Conservation (phyloP, 2,888 invertebrate species). For the Agrochola litura region DNA sequence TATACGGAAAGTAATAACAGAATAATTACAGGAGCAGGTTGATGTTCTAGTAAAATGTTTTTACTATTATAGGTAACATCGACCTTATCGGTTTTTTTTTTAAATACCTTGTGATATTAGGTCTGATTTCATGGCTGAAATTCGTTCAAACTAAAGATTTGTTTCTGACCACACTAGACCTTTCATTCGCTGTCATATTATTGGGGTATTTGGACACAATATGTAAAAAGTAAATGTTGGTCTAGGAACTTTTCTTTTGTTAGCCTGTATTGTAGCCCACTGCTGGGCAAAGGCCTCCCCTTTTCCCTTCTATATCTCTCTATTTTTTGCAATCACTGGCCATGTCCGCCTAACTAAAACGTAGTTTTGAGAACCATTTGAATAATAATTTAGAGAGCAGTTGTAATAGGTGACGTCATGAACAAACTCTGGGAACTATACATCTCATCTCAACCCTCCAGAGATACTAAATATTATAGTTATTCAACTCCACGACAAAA, state of each 20-base stretch:
- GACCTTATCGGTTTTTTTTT: no score
- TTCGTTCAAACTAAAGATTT: not conserved
- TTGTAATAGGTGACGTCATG: not conserved
- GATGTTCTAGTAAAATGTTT: not conserved
- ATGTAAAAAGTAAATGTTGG: not conserved
- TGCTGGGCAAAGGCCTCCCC: not conserved
- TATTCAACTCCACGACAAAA: slow-evolving; percentile 28
- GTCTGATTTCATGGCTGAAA: no score
- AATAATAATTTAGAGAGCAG: not conserved
- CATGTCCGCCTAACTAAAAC: no score
- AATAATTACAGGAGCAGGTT: no score
- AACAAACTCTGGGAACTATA: slow-evolving; percentile 4
- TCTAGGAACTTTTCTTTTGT: not conserved
- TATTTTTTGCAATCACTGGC: not conserved
- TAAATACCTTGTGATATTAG: not conserved
- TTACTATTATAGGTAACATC: no score
- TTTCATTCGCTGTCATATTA: not conserved
- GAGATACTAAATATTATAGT: slow-evolving; percentile 15
- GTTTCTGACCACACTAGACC: not conserved
- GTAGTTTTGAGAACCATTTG: not conserved
- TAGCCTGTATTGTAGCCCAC: accelerated
- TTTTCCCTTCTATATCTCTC: not conserved
- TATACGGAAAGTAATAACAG: no score
- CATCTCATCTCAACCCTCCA: not conserved
- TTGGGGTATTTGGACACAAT: not conserved